Evolutionary conservation across 1,140 invertebrate genomes (phyloP).

Genomic region (Aphaenogaster rudis): DNA sequence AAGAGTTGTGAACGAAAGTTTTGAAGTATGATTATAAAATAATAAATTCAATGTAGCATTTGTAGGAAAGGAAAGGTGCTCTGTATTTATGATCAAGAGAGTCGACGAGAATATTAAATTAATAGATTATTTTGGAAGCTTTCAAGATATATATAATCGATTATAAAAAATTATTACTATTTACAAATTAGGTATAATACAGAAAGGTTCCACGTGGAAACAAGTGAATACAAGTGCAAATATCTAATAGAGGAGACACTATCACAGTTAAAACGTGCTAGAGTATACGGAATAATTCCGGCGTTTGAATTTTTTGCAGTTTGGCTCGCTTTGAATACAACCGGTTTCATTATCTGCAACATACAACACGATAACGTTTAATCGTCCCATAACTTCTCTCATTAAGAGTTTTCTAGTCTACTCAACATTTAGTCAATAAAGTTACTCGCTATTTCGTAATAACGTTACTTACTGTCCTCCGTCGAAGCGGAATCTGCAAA

Average conservation of each 20-base stretch:
- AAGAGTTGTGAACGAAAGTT: not conserved
- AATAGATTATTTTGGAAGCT: not conserved
- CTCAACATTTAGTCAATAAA: not conserved
- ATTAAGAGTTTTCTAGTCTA: slow-evolving; percentile 8
- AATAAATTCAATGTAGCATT: not conserved
- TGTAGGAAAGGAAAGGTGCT: not conserved
- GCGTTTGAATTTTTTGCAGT: slow-evolving; percentile 83
- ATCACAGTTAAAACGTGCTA: slow-evolving; percentile 65
- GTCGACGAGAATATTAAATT: not conserved
- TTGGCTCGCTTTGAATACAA: slow-evolving; percentile 67
- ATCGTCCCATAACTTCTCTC: slow-evolving; percentile 16
- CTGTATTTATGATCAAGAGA: not conserved
- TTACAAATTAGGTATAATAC: slow-evolving; percentile 25
- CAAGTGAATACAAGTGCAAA: not conserved
- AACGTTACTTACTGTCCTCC: slow-evolving; percentile 54
- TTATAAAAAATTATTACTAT: slow-evolving; percentile 28
- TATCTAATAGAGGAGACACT: slow-evolving; percentile 10
- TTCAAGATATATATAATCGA: slow-evolving; percentile 8
- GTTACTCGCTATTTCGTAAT: not conserved
- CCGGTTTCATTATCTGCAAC: slow-evolving; percentile 65
- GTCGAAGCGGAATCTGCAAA: slow-evolving; percentile 42
- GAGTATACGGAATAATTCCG: slow-evolving; percentile 83
- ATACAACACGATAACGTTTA: slow-evolving; percentile 39
- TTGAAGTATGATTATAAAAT: not conserved
- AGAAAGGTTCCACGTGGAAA: slow-evolving; percentile 2